These are phyloP conservation scores for Lepidocyrtinus sp. DNA, from an alignment of 2,888 invertebrate species.

Conservation along the genomic window DNA sequence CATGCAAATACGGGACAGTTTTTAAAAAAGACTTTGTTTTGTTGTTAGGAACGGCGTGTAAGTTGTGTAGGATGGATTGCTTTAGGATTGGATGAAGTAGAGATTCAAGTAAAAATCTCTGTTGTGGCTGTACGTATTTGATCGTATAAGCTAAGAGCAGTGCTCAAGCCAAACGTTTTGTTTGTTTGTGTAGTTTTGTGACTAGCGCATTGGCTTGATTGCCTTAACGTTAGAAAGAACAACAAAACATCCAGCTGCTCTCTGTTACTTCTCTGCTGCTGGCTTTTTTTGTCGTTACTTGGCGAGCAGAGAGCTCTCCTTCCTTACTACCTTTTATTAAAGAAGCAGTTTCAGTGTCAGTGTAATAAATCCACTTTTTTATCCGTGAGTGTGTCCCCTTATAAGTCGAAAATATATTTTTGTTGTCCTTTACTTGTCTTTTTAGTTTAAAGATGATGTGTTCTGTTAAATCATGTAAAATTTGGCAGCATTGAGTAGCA, in stretches of 20 bases:
- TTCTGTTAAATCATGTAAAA: background rate
- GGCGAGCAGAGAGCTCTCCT: slow-evolving; percentile 1
- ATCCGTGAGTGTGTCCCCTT: background rate
- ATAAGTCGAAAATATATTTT: background rate
- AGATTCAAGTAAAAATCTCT: slow-evolving; percentile 14
- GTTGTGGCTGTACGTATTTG: too few relatives aligned
- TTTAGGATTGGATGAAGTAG: background rate
- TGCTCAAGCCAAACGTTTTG: too few relatives aligned
- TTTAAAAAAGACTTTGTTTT: background rate
- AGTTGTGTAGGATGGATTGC: background rate
- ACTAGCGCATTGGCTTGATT: slow-evolving; percentile 35
- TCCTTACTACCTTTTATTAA: slow-evolving; percentile 33
- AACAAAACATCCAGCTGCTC: background rate
- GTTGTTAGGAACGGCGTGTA: background rate
- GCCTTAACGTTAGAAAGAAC: slow-evolving; percentile 12
- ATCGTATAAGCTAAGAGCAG: too few relatives aligned
- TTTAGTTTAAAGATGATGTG: background rate
- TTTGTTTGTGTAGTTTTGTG: slow-evolving; percentile 14
- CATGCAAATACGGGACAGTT: too few relatives aligned
- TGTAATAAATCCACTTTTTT: slow-evolving; percentile 29
- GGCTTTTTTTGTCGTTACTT: slow-evolving; percentile 20
- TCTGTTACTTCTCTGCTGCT: background rate
- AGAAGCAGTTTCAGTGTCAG: slow-evolving; percentile 32
- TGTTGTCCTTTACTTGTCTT: slow-evolving; percentile 25
- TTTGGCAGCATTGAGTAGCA: too few relatives aligned